A percentile compares a stretch with the other conserved stretches of the same genome.
Evolutionary conservation across 2,113 vertebrate genomes (phyloP).

Genomic region (Nycticebus coucang): DNA sequence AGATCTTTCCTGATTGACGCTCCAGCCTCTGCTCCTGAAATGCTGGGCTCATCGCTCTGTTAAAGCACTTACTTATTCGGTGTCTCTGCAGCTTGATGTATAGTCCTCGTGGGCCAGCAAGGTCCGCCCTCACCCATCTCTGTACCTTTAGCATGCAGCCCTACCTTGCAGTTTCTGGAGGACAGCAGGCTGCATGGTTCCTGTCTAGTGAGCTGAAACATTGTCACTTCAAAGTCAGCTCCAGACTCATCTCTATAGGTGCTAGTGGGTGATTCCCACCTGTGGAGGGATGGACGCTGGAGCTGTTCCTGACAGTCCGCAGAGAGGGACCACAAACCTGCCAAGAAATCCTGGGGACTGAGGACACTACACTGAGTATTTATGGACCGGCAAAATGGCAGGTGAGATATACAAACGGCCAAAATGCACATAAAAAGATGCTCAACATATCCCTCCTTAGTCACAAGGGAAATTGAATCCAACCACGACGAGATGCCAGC

Average conservation of each 20-base stretch:
- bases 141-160: background rate
- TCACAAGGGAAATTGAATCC: background rate
- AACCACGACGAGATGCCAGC: background rate
- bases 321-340: background rate
- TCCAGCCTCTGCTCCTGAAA: background rate
- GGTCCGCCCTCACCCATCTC: background rate
- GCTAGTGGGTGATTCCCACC: background rate
- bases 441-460: background rate
- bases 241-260: background rate
- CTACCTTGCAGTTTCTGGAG: background rate
- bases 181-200: background rate
- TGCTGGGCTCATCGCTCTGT: background rate
- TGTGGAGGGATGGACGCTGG: background rate
- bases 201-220: background rate
- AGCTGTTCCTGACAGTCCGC: background rate
- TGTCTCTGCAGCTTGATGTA: background rate
- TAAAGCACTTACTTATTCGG: background rate
- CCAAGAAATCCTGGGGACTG: background rate
- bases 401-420: background rate
- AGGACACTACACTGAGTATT: background rate
- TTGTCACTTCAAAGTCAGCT: background rate
- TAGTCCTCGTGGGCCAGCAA: background rate
- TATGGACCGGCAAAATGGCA: background rate
- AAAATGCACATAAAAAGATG: background rate
- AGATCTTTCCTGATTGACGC: too few species aligned